Conservation (phyloP, 2,797 vertebrate species). For the Sebastes itinus region DNA sequence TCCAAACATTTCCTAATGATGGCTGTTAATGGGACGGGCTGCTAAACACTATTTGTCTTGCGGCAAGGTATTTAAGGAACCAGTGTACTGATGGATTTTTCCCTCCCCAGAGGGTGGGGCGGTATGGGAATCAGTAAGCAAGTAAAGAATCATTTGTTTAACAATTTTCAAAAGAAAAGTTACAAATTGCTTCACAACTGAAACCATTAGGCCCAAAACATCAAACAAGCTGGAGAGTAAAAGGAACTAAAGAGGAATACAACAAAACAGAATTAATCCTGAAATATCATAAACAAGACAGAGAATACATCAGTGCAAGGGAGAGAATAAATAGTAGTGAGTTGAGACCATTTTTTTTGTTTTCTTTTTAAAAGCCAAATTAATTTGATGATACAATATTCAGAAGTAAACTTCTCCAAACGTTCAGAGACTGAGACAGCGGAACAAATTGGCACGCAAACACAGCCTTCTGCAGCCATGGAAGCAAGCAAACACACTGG, state of each 20-base stretch:
- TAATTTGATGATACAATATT: not conserved
- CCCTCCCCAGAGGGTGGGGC: not conserved
- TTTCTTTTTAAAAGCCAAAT: not conserved
- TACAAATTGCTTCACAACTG: not conserved
- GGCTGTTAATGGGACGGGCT: not conserved
- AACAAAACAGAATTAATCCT: not conserved
- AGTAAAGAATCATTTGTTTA: not conserved
- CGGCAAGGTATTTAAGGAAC: not conserved
- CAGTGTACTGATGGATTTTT: not conserved
- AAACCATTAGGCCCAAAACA: not conserved
- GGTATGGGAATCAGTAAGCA: not conserved
- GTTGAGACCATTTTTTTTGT: not conserved
- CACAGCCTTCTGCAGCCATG: no score
- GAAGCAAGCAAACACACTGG: no score
- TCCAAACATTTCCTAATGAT: not conserved
- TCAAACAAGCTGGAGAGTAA: not conserved
- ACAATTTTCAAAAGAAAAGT: not conserved
- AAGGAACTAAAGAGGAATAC: not conserved
- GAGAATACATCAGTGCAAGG: not conserved
- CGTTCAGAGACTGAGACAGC: not conserved
- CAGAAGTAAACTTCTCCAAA: not conserved
- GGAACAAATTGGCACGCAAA: not conserved
- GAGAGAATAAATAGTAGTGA: not conserved
- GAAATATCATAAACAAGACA: not conserved
- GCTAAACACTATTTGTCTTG: conserved; percentile 12